Conservation (phyloP, 2,888 invertebrate species). For the Falcaria lacertinaria region DNA sequence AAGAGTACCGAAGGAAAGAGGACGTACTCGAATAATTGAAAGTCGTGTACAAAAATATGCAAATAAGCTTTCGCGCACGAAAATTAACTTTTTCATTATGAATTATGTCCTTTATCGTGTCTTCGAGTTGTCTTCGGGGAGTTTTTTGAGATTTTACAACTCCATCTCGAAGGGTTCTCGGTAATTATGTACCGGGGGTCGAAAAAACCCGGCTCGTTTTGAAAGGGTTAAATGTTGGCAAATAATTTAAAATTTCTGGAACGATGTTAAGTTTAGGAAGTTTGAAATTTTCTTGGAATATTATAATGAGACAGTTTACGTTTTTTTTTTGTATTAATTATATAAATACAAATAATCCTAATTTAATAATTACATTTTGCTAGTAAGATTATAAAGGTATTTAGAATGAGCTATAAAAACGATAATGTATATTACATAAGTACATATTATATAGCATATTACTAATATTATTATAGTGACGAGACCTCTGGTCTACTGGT, state of each 20-base stretch:
- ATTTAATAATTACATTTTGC: too few relatives aligned
- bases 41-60: slow-evolving; percentile 71
- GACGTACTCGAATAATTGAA: slow-evolving; percentile 68
- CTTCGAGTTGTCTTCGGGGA: slow-evolving; percentile 68
- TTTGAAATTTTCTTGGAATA: neutral
- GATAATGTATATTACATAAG: too few relatives aligned
- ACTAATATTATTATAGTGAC: too few relatives aligned
- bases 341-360: too few relatives aligned
- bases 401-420: too few relatives aligned
- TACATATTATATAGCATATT: too few relatives aligned
- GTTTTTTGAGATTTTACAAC: slow-evolving; percentile 73
- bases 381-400: too few relatives aligned
- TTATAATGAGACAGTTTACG: neutral
- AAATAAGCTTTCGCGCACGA: slow-evolving; percentile 64
- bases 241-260: neutral
- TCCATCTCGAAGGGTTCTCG: slow-evolving; percentile 28
- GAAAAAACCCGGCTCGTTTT: slow-evolving; percentile 28
- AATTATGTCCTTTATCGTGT: slow-evolving; percentile 73
- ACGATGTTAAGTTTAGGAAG: neutral
- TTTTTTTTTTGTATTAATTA: too few relatives aligned
- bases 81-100: slow-evolving; percentile 80
- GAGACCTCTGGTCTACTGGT: too few relatives aligned
- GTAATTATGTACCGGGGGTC: slow-evolving; percentile 38
- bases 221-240: slow-evolving; percentile 44
- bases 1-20: slow-evolving; percentile 49